A percentile compares a stretch with the other conserved stretches of the same genome.
Conservation (phyloP, 2,888 invertebrate genomes). For the Morpho deidamia region DNA sequence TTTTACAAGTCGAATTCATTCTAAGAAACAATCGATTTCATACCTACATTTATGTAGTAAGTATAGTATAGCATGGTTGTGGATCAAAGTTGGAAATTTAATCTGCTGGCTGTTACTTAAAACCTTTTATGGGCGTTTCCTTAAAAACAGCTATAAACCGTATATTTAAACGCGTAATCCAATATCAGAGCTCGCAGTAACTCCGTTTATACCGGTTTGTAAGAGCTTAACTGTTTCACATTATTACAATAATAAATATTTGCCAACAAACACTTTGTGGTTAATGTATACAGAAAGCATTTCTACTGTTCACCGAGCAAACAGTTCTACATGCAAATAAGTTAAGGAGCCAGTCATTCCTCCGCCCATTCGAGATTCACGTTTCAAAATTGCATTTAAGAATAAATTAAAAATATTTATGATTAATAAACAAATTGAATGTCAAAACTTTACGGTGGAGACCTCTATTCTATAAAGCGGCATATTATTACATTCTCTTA, state of each 20-base stretch:
- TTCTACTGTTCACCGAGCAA: background rate
- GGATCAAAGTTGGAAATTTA: background rate
- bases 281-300: background rate
- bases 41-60: too few relatives aligned
- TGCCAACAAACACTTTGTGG: background rate
- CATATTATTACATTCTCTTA: too few relatives aligned
- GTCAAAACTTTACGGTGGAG: too few relatives aligned
- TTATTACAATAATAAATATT: slow-evolving; percentile 7
- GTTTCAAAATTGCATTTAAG: too few relatives aligned
- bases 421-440: too few relatives aligned
- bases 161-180: background rate
- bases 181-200: background rate
- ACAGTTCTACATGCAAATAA: background rate
- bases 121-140: background rate
- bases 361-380: too few relatives aligned
- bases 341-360: too few relatives aligned
- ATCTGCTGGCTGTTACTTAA: background rate
- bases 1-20: too few relatives aligned
- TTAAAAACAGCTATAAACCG: background rate
- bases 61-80: too few relatives aligned
- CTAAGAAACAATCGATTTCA: too few relatives aligned
- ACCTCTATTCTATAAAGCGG: too few relatives aligned
- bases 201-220: background rate
- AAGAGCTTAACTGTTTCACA: slow-evolving; percentile 1
- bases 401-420: too few relatives aligned